phyloP scores from a whole-genome alignment of 2,888 invertebrate genomes.

The Sesamia inferens region DNA sequence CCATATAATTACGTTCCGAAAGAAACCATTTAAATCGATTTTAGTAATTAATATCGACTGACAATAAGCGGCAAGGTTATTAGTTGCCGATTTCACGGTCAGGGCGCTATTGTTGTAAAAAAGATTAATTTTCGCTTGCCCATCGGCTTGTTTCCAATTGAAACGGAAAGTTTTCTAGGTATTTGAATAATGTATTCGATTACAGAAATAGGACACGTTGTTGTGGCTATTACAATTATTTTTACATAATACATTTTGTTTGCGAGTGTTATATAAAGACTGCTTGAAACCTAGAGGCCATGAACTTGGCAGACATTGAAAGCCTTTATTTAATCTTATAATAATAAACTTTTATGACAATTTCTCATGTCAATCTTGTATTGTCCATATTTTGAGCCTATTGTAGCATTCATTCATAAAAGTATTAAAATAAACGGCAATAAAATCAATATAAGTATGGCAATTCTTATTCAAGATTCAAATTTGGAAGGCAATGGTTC shows the following conservation, averaged over 20 bases:
- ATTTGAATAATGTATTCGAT: conserved; percentile 35
- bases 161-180: conserved; percentile 29
- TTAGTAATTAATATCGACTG: conserved; percentile 51
- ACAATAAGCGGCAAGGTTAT: conserved; percentile 49
- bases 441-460: conserved; percentile 47
- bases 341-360: neutral
- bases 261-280: neutral
- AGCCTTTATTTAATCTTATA: conserved; percentile 2
- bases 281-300: conserved; percentile 13
- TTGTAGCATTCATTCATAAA: conserved; percentile 34
- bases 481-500: conserved; percentile 39
- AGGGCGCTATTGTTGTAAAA: conserved; percentile 43
- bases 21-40: conserved; percentile 52
- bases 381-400: neutral
- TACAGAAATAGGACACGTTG: conserved; percentile 14
- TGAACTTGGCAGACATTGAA: conserved; percentile 47
- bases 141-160: conserved; percentile 26
- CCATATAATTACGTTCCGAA: conserved; percentile 42
- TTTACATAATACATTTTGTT: neutral
- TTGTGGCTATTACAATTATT: conserved; percentile 6
- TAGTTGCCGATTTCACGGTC: conserved; percentile 51
- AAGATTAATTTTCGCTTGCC: conserved; percentile 43
- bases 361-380: conserved; percentile 6
- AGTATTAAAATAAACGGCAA: conserved; percentile 46
- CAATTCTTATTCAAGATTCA: conserved; percentile 46